Evolutionary conservation across 2,888 invertebrate genomes (phyloP).

Genomic region (Plagiodera versicolora): DNA sequence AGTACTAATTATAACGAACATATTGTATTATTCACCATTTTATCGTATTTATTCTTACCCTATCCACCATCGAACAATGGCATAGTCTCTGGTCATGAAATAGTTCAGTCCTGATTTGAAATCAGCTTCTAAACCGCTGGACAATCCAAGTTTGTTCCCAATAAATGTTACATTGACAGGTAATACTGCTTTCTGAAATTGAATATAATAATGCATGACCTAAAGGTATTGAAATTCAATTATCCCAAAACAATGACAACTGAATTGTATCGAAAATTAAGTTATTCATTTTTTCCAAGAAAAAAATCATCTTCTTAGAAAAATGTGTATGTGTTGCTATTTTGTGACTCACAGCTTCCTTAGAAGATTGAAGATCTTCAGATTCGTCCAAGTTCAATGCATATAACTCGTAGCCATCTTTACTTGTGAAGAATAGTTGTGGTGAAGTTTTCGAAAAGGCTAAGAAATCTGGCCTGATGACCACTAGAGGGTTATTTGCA

Average conservation of each 20-base stretch:
- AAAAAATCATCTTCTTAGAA: too few relatives aligned
- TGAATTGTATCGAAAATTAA: too few relatives aligned
- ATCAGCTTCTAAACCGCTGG: slow-evolving; percentile 54
- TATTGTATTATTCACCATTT: too few relatives aligned
- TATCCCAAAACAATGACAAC: too few relatives aligned
- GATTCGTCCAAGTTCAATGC: slow-evolving; percentile 42
- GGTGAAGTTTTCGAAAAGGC: slow-evolving; percentile 47
- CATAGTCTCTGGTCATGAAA: slow-evolving; percentile 54
- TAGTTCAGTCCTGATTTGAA: slow-evolving; percentile 53
- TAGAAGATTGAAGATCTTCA: slow-evolving; percentile 25
- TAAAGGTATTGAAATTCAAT: too few relatives aligned
- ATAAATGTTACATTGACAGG: slow-evolving; percentile 39
- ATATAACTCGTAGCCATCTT: slow-evolving; percentile 44
- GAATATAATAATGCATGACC: too few relatives aligned
- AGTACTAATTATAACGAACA: too few relatives aligned
- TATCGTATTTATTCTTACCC: too few relatives aligned
- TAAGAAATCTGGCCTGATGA: slow-evolving; percentile 45
- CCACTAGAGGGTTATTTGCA: slow-evolving; percentile 23
- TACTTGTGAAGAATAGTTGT: slow-evolving; percentile 48
- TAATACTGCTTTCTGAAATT: too few relatives aligned
- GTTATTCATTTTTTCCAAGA: too few relatives aligned
- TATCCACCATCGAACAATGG: slow-evolving; percentile 55
- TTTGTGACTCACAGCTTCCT: slow-evolving; percentile 15
- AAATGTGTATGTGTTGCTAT: too few relatives aligned
- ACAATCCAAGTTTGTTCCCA: slow-evolving; percentile 55